These are phyloP conservation scores for Setipinna tenuifilis DNA, from an alignment of 2,797 vertebrate genomes.

Conservation along the genomic window DNA sequence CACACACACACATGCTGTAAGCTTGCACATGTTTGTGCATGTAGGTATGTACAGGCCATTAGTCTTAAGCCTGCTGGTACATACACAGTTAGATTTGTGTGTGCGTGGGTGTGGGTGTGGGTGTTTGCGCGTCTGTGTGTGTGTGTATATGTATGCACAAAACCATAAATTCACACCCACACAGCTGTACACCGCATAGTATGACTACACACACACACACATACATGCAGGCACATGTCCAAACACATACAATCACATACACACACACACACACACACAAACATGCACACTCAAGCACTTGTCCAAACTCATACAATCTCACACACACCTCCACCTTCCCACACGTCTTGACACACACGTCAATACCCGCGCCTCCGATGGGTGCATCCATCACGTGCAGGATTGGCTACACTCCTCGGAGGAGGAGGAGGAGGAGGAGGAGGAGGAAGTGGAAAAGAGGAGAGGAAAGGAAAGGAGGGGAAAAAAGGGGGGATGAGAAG, in stretches of 20 bases:
- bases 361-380: constrained; percentile 32
- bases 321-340: neutral
- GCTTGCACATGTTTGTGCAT: too few species aligned
- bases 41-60: too few species aligned
- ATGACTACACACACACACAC: too few species aligned
- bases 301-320: neutral
- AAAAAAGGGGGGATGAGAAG: constrained; percentile 12
- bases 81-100: neutral
- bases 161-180: too few species aligned
- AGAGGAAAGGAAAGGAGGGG: neutral
- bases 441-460: too few species aligned
- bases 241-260: neutral
- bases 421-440: neutral
- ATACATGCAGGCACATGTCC: neutral
- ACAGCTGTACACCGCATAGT: neutral
- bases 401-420: constrained; percentile 36
- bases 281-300: neutral
- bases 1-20: too few species aligned
- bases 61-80: too few species aligned
- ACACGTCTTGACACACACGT: neutral
- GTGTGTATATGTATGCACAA: too few species aligned
- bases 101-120: neutral
- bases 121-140: too few species aligned
- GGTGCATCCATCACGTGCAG: constrained; percentile 45
- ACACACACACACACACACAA: neutral